Conservation (phyloP, 2,113 vertebrate genomes). For the Catharus bicknelli region DNA sequence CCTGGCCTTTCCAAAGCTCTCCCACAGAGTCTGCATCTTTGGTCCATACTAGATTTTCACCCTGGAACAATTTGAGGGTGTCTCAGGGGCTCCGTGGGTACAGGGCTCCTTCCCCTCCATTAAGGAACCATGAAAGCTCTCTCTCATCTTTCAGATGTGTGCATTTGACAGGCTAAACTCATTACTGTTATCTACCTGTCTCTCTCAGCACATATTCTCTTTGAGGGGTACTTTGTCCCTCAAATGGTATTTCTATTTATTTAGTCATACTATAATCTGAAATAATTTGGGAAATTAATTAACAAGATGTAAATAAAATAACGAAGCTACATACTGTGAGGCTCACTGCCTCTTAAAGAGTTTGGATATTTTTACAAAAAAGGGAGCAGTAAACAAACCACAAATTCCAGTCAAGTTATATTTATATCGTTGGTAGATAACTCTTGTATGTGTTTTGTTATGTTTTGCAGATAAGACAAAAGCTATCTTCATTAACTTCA, state of each 20-base stretch:
- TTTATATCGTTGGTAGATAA: not conserved
- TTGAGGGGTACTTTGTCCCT: not conserved
- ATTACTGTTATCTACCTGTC: not conserved
- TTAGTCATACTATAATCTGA: not conserved
- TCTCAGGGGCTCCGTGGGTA: not conserved
- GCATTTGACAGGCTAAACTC: not conserved
- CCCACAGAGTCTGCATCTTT: fast-evolving
- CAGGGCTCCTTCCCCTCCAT: fast-evolving
- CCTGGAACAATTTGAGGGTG: fast-evolving
- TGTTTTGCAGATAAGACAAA: not conserved
- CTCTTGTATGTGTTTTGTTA: not conserved
- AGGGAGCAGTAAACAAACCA: not conserved
- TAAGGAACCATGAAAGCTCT: fast-evolving
- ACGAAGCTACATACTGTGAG: not conserved
- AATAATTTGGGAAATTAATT: not conserved
- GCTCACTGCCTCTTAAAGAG: not conserved
- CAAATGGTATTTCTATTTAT: not conserved
- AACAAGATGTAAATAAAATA: not conserved
- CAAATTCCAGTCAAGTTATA: not conserved
- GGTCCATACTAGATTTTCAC: not conserved
- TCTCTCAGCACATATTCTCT: not conserved
- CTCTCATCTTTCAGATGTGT: fast-evolving
- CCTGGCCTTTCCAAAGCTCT: not conserved
- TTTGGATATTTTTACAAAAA: not conserved
- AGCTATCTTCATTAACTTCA: not conserved